Base-by-base conservation (phyloP, 2,113 vertebrate species). In the Aptenodytes patagonicus region DNA sequence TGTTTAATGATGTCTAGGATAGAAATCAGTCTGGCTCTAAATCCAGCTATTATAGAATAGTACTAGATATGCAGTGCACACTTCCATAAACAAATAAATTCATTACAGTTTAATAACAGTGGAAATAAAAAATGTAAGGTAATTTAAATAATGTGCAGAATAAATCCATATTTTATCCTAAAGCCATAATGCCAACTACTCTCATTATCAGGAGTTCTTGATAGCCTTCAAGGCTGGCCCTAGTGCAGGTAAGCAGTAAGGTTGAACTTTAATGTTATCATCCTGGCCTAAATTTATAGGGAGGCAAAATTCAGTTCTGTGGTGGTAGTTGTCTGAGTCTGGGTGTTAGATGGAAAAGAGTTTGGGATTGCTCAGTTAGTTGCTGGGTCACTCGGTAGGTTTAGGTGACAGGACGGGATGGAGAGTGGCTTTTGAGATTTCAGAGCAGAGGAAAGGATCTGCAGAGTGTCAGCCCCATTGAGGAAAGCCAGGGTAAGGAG, bases 71-170 rank as follows among this genome's bases (percentile, higher is more conserved):
- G 92, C 87, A 69, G 34, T 42, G 69, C 87, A 76, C 36, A 32
- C 70, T 91, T 94, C 73, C 73, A 71, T 69, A 90, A 93, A 91
- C 95, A 97, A 93, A 96, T 94, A 89, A 83, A 92, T 91, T 90
- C 70, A 87, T 84, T 95, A n/a, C 52, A 69, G 19, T 91, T 93
- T 95, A 87, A 73, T 91, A 95, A 72, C 44, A 75, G 55, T 14
- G 54, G 71, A 94, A 94, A 90, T 85, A 84, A 93, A 85, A 82
- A 79, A 49, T 13, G 44, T 85, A 61, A 93, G 52, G 71, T 71
- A 64, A 93, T 96, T 82, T 89, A 68, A 96, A 94, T 82, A 83
- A 94, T 58, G 46, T 76, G 70, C 36, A 87, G 79, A 95, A 60
- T 65, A 80, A 73, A 71, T 52, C 49, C 7, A 3, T 94, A 42